These are phyloP conservation scores for Catostomus latipinnis DNA, from an alignment of 2,797 vertebrate genomes.

Conservation along the genomic window DNA sequence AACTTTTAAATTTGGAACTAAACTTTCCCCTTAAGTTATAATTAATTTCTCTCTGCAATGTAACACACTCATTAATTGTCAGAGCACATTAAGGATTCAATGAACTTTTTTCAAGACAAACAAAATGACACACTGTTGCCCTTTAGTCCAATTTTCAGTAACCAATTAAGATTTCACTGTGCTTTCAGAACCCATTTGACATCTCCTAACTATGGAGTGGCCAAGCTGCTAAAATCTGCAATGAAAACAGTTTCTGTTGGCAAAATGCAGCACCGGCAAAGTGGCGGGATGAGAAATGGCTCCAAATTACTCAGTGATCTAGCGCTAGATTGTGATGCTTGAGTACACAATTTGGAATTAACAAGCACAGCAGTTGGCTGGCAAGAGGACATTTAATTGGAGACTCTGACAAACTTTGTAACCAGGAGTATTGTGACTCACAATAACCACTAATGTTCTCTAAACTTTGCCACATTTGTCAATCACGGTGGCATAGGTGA, in stretches of 20 bases:
- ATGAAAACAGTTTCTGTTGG: slow-evolving; percentile 63
- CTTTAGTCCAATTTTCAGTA: slow-evolving; percentile 51
- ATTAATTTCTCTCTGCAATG: slow-evolving; percentile 8
- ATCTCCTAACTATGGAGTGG: slow-evolving; percentile 60
- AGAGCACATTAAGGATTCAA: slow-evolving; percentile 34
- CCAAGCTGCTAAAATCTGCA: slow-evolving; percentile 61
- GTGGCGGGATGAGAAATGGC: slow-evolving; percentile 38
- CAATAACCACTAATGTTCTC: slow-evolving; percentile 54
- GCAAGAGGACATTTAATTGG: slow-evolving; percentile 47
- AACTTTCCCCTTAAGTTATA: too few species aligned
- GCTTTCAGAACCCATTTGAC: slow-evolving; percentile 65
- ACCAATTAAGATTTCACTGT: slow-evolving; percentile 60
- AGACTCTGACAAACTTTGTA: slow-evolving; percentile 53
- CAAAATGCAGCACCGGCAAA: slow-evolving; percentile 47
- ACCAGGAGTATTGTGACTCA: slow-evolving; percentile 55
- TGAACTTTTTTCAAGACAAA: slow-evolving; percentile 57
- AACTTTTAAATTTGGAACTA: too few species aligned
- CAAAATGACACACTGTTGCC: slow-evolving; percentile 57
- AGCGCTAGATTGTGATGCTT: slow-evolving; percentile 41
- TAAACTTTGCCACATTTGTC: slow-evolving; percentile 56
- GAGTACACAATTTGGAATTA: slow-evolving; percentile 57
- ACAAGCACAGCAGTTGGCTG: slow-evolving; percentile 55
- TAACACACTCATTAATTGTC: slow-evolving; percentile 46
- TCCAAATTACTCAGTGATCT: slow-evolving; percentile 60
- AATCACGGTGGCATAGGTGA: slow-evolving; percentile 57